phyloP scores from a whole-genome alignment of 92 coral and sea anemone genomes.

The Plumapathes pennacea region DNA sequence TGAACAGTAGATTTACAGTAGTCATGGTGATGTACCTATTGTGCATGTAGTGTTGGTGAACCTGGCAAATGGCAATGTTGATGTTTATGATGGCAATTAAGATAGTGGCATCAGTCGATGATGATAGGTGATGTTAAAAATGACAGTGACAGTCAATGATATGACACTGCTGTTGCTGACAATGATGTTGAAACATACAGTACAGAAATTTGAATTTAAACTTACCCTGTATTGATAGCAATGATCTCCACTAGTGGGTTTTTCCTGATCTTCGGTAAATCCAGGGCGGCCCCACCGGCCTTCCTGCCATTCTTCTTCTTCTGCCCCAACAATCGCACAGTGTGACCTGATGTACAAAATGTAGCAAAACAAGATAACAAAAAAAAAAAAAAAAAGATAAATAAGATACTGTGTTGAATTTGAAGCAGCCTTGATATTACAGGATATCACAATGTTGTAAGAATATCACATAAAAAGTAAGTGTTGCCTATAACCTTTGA shows the following conservation, averaged over 20 bases:
- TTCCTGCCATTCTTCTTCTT: constrained; percentile 84
- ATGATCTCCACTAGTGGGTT: constrained; percentile 94
- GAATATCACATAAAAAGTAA: too few relatives aligned
- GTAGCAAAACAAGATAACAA: background rate
- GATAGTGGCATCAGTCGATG: background rate
- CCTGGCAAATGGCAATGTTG: background rate
- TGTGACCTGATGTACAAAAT: constrained; percentile 70
- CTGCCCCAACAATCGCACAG: constrained; percentile 89
- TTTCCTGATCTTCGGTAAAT: constrained; percentile 91
- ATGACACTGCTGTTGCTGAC: background rate
- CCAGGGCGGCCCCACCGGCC: constrained; percentile 88
- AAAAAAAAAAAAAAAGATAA: background rate
- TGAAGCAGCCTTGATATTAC: background rate
- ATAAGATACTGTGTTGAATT: background rate
- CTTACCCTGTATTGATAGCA: constrained; percentile 90
- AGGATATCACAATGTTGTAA: background rate
- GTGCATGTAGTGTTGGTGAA: too few relatives aligned
- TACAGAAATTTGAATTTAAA: too few relatives aligned
- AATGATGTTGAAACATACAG: too few relatives aligned
- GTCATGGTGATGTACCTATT: too few relatives aligned
- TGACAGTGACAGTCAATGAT: background rate
- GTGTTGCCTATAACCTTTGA: constrained; percentile 62
- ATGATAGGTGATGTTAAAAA: background rate
- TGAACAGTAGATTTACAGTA: too few relatives aligned
- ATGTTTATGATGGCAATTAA: background rate